Percentiles rank a stretch among this genome's conserved stretches.
These are phyloP conservation scores for Meteorus cinctellus DNA, from an alignment of 2,888 invertebrate species.

Conservation along the genomic window DNA sequence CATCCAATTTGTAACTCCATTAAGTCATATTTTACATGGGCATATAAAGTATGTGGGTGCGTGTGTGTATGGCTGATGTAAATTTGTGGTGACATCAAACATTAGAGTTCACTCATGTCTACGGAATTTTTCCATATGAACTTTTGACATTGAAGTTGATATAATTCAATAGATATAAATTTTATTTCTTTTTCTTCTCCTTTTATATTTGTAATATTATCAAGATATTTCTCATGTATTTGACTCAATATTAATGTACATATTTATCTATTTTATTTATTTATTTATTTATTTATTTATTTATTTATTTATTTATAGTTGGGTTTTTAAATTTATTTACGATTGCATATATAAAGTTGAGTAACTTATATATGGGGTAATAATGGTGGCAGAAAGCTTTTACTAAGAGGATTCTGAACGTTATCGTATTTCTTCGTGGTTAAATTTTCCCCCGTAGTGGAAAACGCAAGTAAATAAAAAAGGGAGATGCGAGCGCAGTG, in stretches of 20 bases:
- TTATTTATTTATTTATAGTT: neutral
- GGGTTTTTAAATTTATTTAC: neutral
- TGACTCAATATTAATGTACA: neutral
- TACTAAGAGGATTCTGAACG: slow-evolving; percentile 54
- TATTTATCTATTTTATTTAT: slow-evolving; percentile 1
- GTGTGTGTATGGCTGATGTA: neutral
- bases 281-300: neutral
- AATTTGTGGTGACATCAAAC: slow-evolving; percentile 20
- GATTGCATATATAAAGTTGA: slow-evolving; percentile 16
- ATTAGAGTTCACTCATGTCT: slow-evolving; percentile 28
- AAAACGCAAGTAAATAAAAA: slow-evolving; percentile 38
- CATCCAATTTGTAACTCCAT: neutral
- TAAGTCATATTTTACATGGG: neutral
- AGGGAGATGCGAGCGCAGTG: slow-evolving; percentile 25
- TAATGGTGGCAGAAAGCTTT: slow-evolving; percentile 46
- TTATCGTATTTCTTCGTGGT: slow-evolving; percentile 53
- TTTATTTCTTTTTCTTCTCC: neutral
- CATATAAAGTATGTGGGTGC: neutral
- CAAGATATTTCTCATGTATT: neutral
- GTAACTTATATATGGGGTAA: slow-evolving; percentile 37
- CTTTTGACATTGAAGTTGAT: neutral
- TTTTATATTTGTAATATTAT: neutral
- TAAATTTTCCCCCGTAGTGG: slow-evolving; percentile 27
- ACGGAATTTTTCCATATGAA: slow-evolving; percentile 21
- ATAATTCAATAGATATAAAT: slow-evolving; percentile 21